A percentile compares a stretch with the other conserved stretches of the same genome.
Evolutionary conservation across 2,113 vertebrate species (phyloP).

Genomic region (Calyptomena viridis): DNA sequence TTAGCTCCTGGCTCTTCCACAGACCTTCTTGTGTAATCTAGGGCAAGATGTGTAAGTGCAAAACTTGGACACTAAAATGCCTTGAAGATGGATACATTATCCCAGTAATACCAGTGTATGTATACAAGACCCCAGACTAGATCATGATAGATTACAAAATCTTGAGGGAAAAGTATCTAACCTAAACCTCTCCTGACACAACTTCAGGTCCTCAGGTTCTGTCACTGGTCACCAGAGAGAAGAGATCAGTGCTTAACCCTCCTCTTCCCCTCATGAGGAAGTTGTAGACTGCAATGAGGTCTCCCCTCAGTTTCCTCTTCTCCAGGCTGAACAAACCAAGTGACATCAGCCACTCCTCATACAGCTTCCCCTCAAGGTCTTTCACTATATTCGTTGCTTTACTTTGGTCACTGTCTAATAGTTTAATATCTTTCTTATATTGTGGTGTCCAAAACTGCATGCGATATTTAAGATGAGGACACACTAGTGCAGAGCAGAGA

Average conservation of each 20-base stretch:
- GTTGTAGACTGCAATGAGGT: not conserved
- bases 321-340: not conserved
- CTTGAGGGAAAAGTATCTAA: not conserved
- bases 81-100: not conserved
- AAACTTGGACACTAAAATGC: not conserved
- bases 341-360: not conserved
- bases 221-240: not conserved
- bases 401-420: not conserved
- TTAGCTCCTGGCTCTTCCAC: not conserved
- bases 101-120: not conserved
- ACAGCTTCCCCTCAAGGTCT: accelerated
- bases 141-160: not conserved
- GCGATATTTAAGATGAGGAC: accelerated
- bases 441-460: not conserved
- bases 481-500: accelerated
- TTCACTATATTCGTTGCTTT: not conserved
- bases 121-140: not conserved
- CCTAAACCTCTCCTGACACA: not conserved
- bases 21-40: not conserved
- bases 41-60: not conserved
- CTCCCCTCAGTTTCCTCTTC: not conserved
- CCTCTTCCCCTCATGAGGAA: not conserved
- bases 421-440: not conserved
- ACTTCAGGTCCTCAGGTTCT: not conserved
- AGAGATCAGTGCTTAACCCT: not conserved